Evolutionary conservation across 2,888 invertebrate genomes (phyloP), one percentile per base, ranked within the genome.

Genomic region (Calameuta filiformis): DNA sequence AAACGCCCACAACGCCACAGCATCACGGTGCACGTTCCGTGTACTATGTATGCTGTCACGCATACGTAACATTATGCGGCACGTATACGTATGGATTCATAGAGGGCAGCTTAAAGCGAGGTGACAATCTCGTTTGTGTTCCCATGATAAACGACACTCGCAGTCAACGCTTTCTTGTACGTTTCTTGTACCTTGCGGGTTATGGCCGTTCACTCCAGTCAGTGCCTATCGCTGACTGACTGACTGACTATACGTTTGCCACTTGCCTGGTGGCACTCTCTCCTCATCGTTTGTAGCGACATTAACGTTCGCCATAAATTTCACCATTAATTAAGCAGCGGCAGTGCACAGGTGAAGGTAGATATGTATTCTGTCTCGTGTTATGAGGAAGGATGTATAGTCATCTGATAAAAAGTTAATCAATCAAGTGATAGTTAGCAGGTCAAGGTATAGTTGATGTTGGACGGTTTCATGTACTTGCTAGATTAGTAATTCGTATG

Each of bases 41-140:
- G 56, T 56, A 56, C 56, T 56, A 69, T 37, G 30, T 71, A 71
- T 34, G 12, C 31, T 23, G 23, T 9, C 23, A 31, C 69, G 69
- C 9, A 69, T 69, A 69, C 12, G 12, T 15, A 69, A 69, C 23
- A 30, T 30, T 31, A 31, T 31, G 69, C 23, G 30, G 30, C 12
- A 33, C 12, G 30, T 69, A 69, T 33, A 71, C 31, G 31, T 31
- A 4, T 23, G 30, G 15, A 34, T 23, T 30, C 30, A 79, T 76
- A 79, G 68, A 31, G 73, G 74, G 71, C 74, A 69, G 73, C 79
- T 37, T 77, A 80, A 77, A 83, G 81, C 80, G 87, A 88, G 89
- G 89, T 88, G 89, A 89, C 89, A 87, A 89, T 89, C 87, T 87
- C 85, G 87, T 89, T 88, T 86, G 86, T 87, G 86, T 83, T 85